Evolutionary conservation across 1,140 invertebrate species (phyloP), one percentile per base, ranked within the genome.

Genomic region (Amphibalanus amphitrite): DNA sequence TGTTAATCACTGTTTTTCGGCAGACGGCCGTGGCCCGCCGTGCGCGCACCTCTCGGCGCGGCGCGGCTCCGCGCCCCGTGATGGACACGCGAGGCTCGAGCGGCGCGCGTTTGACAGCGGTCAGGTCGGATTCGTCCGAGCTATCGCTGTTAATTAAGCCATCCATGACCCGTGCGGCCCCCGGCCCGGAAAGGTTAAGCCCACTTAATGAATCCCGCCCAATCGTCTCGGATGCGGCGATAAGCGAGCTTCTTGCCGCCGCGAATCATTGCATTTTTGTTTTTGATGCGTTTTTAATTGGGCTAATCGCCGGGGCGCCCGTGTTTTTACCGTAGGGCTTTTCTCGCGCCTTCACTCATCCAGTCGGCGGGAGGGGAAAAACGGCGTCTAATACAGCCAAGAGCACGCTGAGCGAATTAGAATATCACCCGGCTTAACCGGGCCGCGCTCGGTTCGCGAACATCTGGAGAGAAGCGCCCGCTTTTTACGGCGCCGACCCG

Each of bases 261-360:
- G 20, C 47, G 47, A 59, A 59, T 59, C 47, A 59, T 59, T 59
- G 47, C 47, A 59, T 59, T 59, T 38, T 23, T 59, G 47, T 59
- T 59, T 59, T 59, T 59, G 47, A 59, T 8, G 47, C 47, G 47
- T 59, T 59, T 59, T 59, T 59, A 59, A 59, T 59, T 59, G 47
- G 47, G 47, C 47, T 59, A 59, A 59, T 59, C 47, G 47, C 47
- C 47, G 20, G 47, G 47, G 47, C 23, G 47, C 47, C 47, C 1
- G 47, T 20, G 47, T 59, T 59, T 59, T 59, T 59, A 1, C 20
- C 20, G 47, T 8, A 8, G 1, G 47, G 47, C 47, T 59, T 59
- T 59, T 59, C 47, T 59, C 47, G 47, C 47, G 47, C 47, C 47
- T 59, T 59, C 47, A 59, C 47, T 59, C 47, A 59, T 59, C 47